Conservation (phyloP, 2,888 invertebrate genomes). For the Odontothrips loti region DNA sequence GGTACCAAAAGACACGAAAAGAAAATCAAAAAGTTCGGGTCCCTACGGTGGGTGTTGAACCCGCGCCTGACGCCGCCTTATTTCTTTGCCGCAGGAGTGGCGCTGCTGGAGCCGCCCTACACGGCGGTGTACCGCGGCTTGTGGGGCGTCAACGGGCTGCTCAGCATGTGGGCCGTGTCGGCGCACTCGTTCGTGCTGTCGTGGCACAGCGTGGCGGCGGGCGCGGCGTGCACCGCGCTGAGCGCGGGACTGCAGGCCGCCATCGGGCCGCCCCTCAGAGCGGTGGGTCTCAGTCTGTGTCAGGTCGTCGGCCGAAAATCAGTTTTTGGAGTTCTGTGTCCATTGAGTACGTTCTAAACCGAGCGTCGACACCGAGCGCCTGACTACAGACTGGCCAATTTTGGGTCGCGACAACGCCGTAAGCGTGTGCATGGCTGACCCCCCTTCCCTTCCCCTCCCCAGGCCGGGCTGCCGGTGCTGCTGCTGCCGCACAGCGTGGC, state of each 20-base stretch:
- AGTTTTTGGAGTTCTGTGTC: too few relatives aligned
- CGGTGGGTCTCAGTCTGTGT: slow-evolving; percentile 33
- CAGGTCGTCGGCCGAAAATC: not conserved
- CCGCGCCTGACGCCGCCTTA: not conserved
- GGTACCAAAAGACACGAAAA: slow-evolving; percentile 37
- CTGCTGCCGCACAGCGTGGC: slow-evolving; percentile 40
- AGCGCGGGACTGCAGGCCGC: slow-evolving; percentile 40
- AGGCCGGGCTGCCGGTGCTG: slow-evolving; percentile 37
- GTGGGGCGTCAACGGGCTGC: slow-evolving; percentile 44
- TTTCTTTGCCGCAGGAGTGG: slow-evolving; percentile 27
- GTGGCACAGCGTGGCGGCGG: slow-evolving; percentile 39
- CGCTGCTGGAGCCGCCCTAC: slow-evolving; percentile 34
- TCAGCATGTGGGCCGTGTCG: slow-evolving; percentile 41
- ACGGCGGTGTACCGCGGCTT: slow-evolving; percentile 41
- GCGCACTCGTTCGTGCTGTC: slow-evolving; percentile 42
- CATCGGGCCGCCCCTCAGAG: slow-evolving; percentile 36
- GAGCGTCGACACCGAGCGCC: too few relatives aligned
- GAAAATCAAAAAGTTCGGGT: not conserved
- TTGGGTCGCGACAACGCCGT: too few relatives aligned
- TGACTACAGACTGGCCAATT: too few relatives aligned
- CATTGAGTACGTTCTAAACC: too few relatives aligned
- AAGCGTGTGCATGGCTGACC: too few relatives aligned
- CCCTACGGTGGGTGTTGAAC: not conserved
- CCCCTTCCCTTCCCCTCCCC: not conserved
- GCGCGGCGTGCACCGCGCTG: slow-evolving; percentile 38